Conservation (phyloP, 2,888 invertebrate species). For the Ischnus inquisitorius region DNA sequence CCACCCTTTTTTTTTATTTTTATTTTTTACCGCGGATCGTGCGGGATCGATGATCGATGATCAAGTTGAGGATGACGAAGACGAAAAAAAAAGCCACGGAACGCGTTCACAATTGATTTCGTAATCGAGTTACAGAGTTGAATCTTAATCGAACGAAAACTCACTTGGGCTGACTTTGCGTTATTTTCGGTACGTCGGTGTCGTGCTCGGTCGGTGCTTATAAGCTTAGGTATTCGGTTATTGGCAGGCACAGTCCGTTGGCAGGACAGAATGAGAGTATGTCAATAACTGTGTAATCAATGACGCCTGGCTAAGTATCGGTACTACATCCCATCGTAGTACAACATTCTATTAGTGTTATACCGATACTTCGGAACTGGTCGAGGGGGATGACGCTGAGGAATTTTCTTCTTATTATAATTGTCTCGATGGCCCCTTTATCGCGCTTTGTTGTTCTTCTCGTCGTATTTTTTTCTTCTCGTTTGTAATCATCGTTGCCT, state of each 20-base stretch:
- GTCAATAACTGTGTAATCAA: slow-evolving; percentile 11
- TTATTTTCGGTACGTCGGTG: neutral
- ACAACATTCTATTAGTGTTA: neutral
- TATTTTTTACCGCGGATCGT: neutral
- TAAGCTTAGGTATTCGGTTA: neutral
- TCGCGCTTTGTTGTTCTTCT: slow-evolving; percentile 33
- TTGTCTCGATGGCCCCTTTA: slow-evolving; percentile 58
- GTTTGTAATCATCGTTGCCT: neutral
- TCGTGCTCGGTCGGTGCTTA: no score
- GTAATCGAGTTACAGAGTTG: slow-evolving; percentile 39
- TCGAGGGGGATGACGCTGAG: slow-evolving; percentile 28
- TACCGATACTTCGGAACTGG: neutral
- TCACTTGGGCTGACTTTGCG: slow-evolving; percentile 8
- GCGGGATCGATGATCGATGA: slow-evolving; percentile 26
- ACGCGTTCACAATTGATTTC: slow-evolving; percentile 45
- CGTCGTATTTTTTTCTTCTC: neutral
- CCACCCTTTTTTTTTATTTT: neutral
- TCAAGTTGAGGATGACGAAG: slow-evolving; percentile 29
- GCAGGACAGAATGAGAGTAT: slow-evolving; percentile 6
- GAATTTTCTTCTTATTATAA: slow-evolving; percentile 41
- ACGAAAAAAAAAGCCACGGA: slow-evolving; percentile 17
- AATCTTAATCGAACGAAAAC: slow-evolving; percentile 3
- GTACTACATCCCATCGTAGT: slow-evolving; percentile 30
- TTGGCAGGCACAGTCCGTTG: neutral
- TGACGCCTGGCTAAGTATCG: neutral